A percentile compares a stretch with the other conserved stretches of the same genome.
Evolutionary conservation across 2,113 vertebrate species (phyloP).

Genomic region (Trichomycterus rosablanca): DNA sequence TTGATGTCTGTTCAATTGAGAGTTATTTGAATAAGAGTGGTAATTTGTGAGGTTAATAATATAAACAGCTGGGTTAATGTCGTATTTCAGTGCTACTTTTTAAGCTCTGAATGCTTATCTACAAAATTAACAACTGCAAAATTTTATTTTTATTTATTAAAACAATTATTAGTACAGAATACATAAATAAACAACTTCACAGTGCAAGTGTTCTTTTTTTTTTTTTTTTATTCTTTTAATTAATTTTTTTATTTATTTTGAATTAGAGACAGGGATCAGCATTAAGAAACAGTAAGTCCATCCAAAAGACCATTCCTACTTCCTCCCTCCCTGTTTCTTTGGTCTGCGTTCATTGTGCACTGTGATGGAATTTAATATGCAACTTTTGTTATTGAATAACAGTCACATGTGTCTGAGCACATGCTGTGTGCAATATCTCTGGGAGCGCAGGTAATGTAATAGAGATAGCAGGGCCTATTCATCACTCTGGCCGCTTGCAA

Average conservation of each 20-base stretch:
- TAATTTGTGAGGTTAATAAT: slow-evolving; percentile 65
- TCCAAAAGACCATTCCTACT: slow-evolving; percentile 2
- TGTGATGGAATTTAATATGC: slow-evolving; percentile 99
- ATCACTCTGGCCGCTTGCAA: slow-evolving; percentile 93
- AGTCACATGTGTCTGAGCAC: slow-evolving; percentile 99
- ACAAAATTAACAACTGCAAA: background rate
- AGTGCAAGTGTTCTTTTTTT: too few relatives aligned
- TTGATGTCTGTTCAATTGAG: slow-evolving; percentile 72
- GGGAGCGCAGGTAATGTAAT: slow-evolving; percentile 99
- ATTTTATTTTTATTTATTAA: too few relatives aligned
- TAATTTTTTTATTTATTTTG: too few relatives aligned
- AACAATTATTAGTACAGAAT: too few relatives aligned
- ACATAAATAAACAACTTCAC: too few relatives aligned
- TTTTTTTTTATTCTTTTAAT: too few relatives aligned
- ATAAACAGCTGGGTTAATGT: slow-evolving; percentile 52
- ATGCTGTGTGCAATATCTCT: slow-evolving; percentile 99
- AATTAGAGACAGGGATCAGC: background rate
- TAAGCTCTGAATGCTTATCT: background rate
- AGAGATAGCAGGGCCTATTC: slow-evolving; percentile 98
- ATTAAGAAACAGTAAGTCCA: background rate
- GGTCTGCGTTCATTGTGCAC: slow-evolving; percentile 58
- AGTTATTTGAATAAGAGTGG: slow-evolving; percentile 66
- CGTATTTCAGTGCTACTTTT: background rate
- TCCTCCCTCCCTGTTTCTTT: slow-evolving; percentile 30
- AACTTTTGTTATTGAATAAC: slow-evolving; percentile 99